Conservation (phyloP, 2,113 vertebrate species). For the Morone saxatilis region DNA sequence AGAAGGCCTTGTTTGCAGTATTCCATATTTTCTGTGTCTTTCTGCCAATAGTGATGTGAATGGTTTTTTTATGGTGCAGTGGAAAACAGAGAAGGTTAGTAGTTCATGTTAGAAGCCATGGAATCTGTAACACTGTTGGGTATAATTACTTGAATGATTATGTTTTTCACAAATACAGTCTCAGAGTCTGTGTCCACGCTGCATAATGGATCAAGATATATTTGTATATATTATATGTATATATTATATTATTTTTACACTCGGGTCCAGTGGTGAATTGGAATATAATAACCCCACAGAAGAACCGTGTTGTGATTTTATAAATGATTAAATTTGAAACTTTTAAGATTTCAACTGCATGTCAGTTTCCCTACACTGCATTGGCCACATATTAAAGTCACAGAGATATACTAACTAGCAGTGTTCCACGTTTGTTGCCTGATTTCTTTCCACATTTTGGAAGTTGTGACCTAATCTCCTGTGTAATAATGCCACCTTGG, state of each 20-base stretch:
- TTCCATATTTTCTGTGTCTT: background rate
- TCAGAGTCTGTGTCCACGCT: background rate
- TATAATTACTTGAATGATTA: background rate
- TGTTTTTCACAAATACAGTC: background rate
- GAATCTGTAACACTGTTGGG: background rate
- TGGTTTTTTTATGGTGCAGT: background rate
- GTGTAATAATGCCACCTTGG: background rate
- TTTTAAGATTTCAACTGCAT: background rate
- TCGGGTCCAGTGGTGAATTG: background rate
- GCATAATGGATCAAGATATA: background rate
- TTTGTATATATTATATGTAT: too few species aligned
- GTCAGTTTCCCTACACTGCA: background rate
- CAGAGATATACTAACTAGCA: background rate
- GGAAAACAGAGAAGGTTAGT: background rate
- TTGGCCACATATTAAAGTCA: background rate
- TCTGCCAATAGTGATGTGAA: background rate
- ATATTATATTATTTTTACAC: background rate
- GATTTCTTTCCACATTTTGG: background rate
- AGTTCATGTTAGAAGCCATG: background rate
- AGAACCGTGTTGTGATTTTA: background rate
- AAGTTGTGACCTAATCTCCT: background rate
- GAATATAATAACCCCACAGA: slow-evolving; percentile 6
- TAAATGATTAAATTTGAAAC: background rate
- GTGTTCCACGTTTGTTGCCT: background rate
- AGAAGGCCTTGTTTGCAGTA: background rate